Evolutionary conservation across 2,888 invertebrate species (phyloP).

Genomic region (Thyatira batis): DNA sequence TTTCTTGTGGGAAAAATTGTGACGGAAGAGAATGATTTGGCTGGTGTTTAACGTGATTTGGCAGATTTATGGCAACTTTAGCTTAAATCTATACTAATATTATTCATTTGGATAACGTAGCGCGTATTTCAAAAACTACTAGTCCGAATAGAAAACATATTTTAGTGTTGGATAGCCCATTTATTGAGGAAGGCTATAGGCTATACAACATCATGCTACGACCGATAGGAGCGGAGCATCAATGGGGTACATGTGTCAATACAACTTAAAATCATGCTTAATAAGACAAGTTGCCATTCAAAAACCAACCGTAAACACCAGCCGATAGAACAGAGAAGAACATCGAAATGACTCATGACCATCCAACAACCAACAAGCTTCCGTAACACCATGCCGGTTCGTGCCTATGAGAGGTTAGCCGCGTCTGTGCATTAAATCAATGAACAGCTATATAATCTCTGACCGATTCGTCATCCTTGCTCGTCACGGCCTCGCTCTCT

Average conservation of each 20-base stretch:
- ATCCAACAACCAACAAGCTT: slow-evolving; percentile 28
- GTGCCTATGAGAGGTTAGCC: slow-evolving; percentile 21
- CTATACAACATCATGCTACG: no score
- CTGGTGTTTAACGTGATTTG: not conserved
- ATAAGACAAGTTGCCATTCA: not conserved
- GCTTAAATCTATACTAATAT: no score
- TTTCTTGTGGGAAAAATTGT: not conserved
- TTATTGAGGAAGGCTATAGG: no score
- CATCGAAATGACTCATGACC: slow-evolving; percentile 20
- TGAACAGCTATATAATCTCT: slow-evolving; percentile 42
- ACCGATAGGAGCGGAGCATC: no score
- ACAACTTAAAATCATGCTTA: not conserved
- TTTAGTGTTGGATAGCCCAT: no score
- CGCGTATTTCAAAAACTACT: no score
- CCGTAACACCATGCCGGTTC: slow-evolving; percentile 36
- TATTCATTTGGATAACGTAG: no score
- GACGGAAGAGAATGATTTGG: not conserved
- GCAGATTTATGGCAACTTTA: not conserved
- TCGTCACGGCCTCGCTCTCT: slow-evolving; percentile 60
- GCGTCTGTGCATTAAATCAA: slow-evolving; percentile 19
- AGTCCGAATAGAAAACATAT: no score
- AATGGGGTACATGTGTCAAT: no score
- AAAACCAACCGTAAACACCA: not conserved
- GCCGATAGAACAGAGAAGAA: not conserved
- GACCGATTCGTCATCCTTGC: slow-evolving; percentile 68